Evolutionary conservation across 1,140 invertebrate species (phyloP), one percentile per base, ranked within the genome.

Genomic region (Nomia melanderi): DNA sequence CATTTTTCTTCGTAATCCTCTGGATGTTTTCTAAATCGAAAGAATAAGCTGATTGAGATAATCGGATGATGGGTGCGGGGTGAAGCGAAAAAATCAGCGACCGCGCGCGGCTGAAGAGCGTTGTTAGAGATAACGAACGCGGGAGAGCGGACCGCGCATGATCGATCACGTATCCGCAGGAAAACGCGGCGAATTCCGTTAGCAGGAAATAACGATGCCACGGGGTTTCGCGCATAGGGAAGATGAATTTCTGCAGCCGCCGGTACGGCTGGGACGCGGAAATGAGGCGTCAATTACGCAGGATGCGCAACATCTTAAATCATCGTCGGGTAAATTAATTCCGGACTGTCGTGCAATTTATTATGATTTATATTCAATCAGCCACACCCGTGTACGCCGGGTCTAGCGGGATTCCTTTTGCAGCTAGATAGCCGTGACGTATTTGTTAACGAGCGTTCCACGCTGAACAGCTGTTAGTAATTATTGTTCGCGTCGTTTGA

Each of bases 351-450:
- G 79, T 69, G 17, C 81, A 82, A 69, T 82, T 82, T 82, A 73
- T 82, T 77, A 25, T 78, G 74, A 81, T 82, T 82, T 82, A 82
- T 82, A 81, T 78, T 73, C 56, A 64, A 82, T 82, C 74, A 64
- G 41, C 62, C 74, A 70, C 60, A 47, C 79, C 79, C 65, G 57
- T 63, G 64, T n/a, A 67, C 39, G 41, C 31, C 39, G 56, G 31
- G 29, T 69, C 60, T 36, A 59, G 27, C 66, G 62, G 63, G 8
- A 72, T 78, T 77, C 39, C 33, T 25, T 69, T 80, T 54, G 29
- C 33, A 53, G 36, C 27, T 12, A n/a, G 4, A 31, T 1, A 31
- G 11, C 25, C 23, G 20, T 23, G 20, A 39, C 41, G 39, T 3
- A 36, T n/a, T 50, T n/a, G 7, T 29, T 27, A 29, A 41, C 33